Percentiles rank a stretch among this genome's conserved stretches.
Evolutionary conservation across 1,140 invertebrate genomes (phyloP).

Genomic region (Chironomus striatipennis): DNA sequence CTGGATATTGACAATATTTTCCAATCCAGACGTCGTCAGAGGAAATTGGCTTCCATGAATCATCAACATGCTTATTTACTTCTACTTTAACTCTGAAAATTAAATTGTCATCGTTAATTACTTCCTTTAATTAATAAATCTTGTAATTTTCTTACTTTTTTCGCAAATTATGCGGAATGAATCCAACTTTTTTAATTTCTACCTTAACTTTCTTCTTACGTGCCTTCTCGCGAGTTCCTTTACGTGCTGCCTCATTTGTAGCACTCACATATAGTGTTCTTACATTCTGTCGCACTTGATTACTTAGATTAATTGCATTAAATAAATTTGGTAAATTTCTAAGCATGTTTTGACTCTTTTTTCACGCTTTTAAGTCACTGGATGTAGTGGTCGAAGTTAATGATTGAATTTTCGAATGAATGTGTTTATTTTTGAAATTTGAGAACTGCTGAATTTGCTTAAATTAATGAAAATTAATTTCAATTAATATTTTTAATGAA

Average conservation of each 20-base stretch:
- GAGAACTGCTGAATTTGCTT: no score
- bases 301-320: neutral
- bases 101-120: neutral
- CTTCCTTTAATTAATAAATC: neutral
- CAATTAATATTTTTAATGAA: no score
- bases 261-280: conserved; percentile 33
- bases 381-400: no score
- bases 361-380: no score
- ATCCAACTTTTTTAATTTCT: conserved; percentile 57
- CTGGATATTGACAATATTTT: conserved; percentile 50
- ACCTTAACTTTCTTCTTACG: conserved; percentile 61
- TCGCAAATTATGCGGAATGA: conserved; percentile 52
- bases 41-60: conserved; percentile 46
- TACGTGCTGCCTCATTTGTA: conserved; percentile 54
- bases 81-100: conserved; percentile 34
- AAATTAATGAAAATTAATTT: no score
- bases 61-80: conserved; percentile 45
- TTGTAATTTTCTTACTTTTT: conserved; percentile 39
- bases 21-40: conserved; percentile 59
- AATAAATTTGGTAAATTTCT: conserved; percentile 7
- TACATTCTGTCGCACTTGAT: neutral
- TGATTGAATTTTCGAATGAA: no score
- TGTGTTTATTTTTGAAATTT: no score
- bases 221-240: conserved; percentile 63
- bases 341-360: neutral